Percentiles rank a stretch among this genome's conserved stretches.
Evolutionary conservation across 2,888 invertebrate species (phyloP).

Genomic region (Agonopterix alstromeriana): DNA sequence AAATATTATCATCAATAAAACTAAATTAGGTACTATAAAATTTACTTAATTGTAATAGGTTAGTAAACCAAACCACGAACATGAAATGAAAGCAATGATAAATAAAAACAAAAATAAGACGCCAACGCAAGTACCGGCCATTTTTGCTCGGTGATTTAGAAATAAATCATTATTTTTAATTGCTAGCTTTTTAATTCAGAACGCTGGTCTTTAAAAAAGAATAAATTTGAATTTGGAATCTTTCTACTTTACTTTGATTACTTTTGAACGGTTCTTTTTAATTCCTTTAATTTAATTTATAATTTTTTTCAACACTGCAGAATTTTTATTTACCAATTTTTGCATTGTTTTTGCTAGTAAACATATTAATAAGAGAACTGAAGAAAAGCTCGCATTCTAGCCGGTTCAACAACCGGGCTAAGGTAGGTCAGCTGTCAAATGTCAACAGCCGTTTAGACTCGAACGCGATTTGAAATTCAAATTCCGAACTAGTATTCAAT

Average conservation of each 20-base stretch:
- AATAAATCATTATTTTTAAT: conserved; percentile 11
- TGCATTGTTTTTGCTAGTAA: too few species aligned
- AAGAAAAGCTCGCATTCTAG: not conserved
- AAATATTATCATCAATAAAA: too few species aligned
- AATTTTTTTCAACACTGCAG: too few species aligned
- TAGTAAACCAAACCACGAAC: conserved; percentile 12
- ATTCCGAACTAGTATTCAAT: conserved; percentile 17
- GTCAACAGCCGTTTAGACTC: conserved; percentile 37
- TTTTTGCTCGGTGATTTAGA: conserved; percentile 1
- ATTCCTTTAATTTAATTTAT: too few species aligned
- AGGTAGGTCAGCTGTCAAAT: conserved; percentile 36
- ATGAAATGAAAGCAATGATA: conserved; percentile 1
- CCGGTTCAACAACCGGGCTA: conserved; percentile 19
- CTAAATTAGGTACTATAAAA: not conserved
- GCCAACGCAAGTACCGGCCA: conserved; percentile 3
- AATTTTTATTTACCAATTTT: too few species aligned
- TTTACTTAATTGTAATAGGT: not conserved
- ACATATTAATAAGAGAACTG: too few species aligned
- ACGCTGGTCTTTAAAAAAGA: conserved; percentile 4
- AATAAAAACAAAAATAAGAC: conserved; percentile 1
- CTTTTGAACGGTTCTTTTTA: too few species aligned
- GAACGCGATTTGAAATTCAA: conserved; percentile 44
- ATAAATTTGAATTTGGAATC: conserved; percentile 7
- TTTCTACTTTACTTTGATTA: not conserved
- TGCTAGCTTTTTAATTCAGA: conserved; percentile 13